Base-by-base conservation (phyloP, 2,113 vertebrate genomes). In the Reinhardtius hippoglossoides region DNA sequence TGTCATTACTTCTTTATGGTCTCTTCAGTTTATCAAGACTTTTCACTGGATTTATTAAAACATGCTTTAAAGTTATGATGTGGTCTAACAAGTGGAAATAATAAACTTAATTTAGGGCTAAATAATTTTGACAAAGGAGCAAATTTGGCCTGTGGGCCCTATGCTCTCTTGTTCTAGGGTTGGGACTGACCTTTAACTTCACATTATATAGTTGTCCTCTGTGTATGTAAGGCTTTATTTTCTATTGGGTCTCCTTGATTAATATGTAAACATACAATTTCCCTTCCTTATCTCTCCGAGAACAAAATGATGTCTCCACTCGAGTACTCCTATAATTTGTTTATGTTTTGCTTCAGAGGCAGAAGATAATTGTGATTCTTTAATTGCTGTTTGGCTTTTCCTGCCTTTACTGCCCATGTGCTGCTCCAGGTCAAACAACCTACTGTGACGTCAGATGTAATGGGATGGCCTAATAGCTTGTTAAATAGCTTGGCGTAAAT, bases 401-500 rank as follows among this genome's bases (percentile, higher is more conserved):
- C 42, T 67, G 72, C 85, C 72, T 75, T 74, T 35, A 60, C 74
- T 40, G 66, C 44, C 74, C 72, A 65, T 67, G 52, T 65, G 69
- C 61, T 52, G 64, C 62, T 57, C 54, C 37, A 50, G 88, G 85
- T 78, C 76, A 76, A 73, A 81, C 5, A 18, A 80, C 76, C 64
- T 57, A 50, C 64, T 44, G 57, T 82, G 74, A 84, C 60, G 77
- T 83, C 81, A 76, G 50, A 70, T 62, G 67, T n/a, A 80, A 82
- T 71, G 81, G 87, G 64, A 37, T 27, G 12, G 68, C 59, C 77
- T 80, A 81, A 88, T 81, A 63, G 73, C 76, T 82, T 67, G 67
- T 87, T 82, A 83, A 88, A 87, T 83, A 80, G 80, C 62, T 63
- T 78, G 74, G 78, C 56, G 31, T 82, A 77, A 85, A 81, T 75